Conservation (phyloP, 2,888 invertebrate genomes). For the Saturnia japonica region DNA sequence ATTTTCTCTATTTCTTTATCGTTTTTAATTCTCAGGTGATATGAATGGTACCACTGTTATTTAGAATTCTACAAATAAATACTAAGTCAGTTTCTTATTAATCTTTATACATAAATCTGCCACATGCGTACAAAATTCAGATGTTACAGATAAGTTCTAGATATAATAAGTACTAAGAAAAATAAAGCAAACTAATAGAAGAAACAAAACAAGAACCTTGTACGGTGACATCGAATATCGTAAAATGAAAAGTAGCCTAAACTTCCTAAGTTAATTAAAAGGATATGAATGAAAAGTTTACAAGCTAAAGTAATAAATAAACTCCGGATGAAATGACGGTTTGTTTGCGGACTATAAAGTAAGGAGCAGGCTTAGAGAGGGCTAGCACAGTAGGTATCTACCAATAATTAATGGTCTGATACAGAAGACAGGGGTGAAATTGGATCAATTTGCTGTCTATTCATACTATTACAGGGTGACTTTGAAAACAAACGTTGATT, state of each 20-base stretch:
- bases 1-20: background rate
- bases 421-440: conserved; percentile 69
- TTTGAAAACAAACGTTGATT: conserved; percentile 58
- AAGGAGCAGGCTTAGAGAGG: conserved; percentile 57
- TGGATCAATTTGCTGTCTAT: conserved; percentile 75
- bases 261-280: conserved; percentile 61
- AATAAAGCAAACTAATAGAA: background rate
- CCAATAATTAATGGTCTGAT: conserved; percentile 75
- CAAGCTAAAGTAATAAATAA: conserved; percentile 66
- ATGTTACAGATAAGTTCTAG: no score
- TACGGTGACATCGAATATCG: conserved; percentile 28
- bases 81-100: background rate
- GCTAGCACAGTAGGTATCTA: conserved; percentile 55
- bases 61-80: background rate
- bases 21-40: background rate
- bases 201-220: conserved; percentile 14
- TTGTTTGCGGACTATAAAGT: conserved; percentile 77
- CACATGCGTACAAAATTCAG: background rate
- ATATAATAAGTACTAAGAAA: no score
- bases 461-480: conserved; percentile 57
- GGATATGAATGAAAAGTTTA: conserved; percentile 57
- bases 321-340: conserved; percentile 69
- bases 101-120: background rate
- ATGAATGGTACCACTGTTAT: background rate
- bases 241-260: conserved; percentile 46